Conservation (phyloP, 1,140 invertebrate genomes). For the Aphidius ervi region DNA sequence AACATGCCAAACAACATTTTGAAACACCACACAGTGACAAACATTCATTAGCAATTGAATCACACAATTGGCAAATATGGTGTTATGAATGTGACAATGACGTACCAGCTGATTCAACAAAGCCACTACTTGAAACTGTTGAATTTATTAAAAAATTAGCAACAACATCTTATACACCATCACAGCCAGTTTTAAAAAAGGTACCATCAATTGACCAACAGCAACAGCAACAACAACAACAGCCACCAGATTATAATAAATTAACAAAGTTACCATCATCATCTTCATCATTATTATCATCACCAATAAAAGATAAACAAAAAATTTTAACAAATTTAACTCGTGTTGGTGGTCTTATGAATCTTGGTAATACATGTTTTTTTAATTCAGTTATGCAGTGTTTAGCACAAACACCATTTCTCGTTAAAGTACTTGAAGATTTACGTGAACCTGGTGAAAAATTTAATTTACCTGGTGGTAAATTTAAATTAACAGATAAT, state of each 20-base stretch:
- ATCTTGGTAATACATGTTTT: conserved; percentile 95
- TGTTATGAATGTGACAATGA: conserved; percentile 67
- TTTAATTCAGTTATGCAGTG: conserved; percentile 94
- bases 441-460: conserved; percentile 63
- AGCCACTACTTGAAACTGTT: conserved; percentile 62
- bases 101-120: conserved; percentile 55
- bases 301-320: conserved; percentile 9
- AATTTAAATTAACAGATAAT: conserved; percentile 50
- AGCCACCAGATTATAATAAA: background rate
- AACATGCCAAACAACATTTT: conserved; percentile 76
- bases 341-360: conserved; percentile 60
- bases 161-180: conserved; percentile 8
- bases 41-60: conserved; percentile 72
- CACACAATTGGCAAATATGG: conserved; percentile 68
- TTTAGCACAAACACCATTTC: conserved; percentile 79
- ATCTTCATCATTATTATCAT: too few species aligned
- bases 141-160: conserved; percentile 60
- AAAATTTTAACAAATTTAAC: conserved; percentile 13
- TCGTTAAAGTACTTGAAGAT: conserved; percentile 69
- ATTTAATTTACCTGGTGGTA: conserved; percentile 68
- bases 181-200: conserved; percentile 20
- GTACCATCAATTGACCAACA: conserved; percentile 6
- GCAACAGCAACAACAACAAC: conserved; percentile 33
- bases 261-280: too few species aligned
- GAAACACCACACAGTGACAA: conserved; percentile 69